Percentiles rank a stretch among this genome's conserved stretches.
Conservation (phyloP, 2,113 vertebrate species). For the Seriola aureovittata region DNA sequence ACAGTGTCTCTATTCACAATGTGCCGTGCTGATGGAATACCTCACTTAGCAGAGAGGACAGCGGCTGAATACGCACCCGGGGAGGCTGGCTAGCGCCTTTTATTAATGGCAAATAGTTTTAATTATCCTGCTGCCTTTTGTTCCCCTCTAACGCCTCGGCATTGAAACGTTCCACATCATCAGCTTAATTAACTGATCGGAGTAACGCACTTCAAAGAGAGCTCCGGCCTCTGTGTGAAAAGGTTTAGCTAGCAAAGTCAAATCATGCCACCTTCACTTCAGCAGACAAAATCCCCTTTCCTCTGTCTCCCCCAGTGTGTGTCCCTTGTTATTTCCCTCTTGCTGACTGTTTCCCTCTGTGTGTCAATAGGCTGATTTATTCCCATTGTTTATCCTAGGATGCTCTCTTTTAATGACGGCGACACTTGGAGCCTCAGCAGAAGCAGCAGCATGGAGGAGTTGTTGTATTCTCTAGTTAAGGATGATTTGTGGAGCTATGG, state of each 20-base stretch:
- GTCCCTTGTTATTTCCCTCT: slow-evolving; percentile 42
- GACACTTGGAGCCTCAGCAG: slow-evolving; percentile 11
- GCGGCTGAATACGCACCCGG: slow-evolving; percentile 55
- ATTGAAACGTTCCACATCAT: slow-evolving; percentile 67
- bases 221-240: slow-evolving; percentile 52
- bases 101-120: slow-evolving; percentile 75
- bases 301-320: slow-evolving; percentile 20
- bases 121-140: slow-evolving; percentile 76
- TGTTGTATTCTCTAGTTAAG: slow-evolving; percentile 37
- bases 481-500: slow-evolving; percentile 56
- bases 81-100: slow-evolving; percentile 47
- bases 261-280: slow-evolving; percentile 61
- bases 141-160: slow-evolving; percentile 61
- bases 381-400: slow-evolving; percentile 44
- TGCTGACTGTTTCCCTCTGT: slow-evolving; percentile 30
- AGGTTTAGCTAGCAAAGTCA: slow-evolving; percentile 72
- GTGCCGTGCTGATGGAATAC: slow-evolving; percentile 43
- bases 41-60: slow-evolving; percentile 60
- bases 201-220: slow-evolving; percentile 61
- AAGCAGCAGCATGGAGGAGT: slow-evolving; percentile 25
- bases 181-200: slow-evolving; percentile 72
- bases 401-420: slow-evolving; percentile 42
- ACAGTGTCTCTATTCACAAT: slow-evolving; percentile 67
- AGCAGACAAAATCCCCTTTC: slow-evolving; percentile 35
- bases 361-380: slow-evolving; percentile 51